These are phyloP conservation scores for Orius insidiosus DNA, from an alignment of 1,140 invertebrate species.

Conservation along the genomic window DNA sequence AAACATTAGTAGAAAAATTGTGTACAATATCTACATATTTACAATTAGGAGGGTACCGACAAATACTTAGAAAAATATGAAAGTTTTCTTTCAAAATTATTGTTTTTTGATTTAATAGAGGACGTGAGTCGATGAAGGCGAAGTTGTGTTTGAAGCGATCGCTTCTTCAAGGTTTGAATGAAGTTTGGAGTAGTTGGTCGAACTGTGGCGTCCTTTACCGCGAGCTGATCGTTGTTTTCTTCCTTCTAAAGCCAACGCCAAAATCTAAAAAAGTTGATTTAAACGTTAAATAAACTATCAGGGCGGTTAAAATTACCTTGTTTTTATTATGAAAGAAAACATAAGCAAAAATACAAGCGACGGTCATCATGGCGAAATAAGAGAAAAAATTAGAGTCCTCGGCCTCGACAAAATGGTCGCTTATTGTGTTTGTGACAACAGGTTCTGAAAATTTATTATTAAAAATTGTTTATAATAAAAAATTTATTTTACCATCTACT, in stretches of 20 bases:
- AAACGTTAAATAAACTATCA: neutral
- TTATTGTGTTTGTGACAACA: no score
- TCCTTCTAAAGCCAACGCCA: constrained; percentile 10
- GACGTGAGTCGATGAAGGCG: constrained; percentile 14
- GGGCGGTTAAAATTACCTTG: neutral
- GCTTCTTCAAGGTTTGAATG: constrained; percentile 16
- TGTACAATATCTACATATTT: constrained; percentile 6
- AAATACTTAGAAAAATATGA: no score
- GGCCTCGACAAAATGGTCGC: neutral
- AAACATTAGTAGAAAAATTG: neutral
- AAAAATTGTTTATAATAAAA: no score
- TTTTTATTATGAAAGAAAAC: constrained; percentile 7
- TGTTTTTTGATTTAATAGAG: constrained; percentile 11
- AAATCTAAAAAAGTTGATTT: neutral
- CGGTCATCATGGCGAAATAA: constrained; percentile 5
- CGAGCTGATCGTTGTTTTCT: constrained; percentile 1
- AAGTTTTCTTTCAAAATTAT: no score
- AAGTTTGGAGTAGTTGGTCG: constrained; percentile 13
- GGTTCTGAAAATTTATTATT: no score
- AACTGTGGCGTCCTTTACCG: constrained; percentile 2
- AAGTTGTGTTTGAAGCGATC: constrained; percentile 6
- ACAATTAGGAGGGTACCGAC: neutral
- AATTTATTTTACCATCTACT: no score
- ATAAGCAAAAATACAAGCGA: neutral
- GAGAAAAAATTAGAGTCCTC: constrained; percentile 2